These are phyloP conservation scores for Danio choprae DNA, from an alignment of 2,797 vertebrate species.

Conservation along the genomic window DNA sequence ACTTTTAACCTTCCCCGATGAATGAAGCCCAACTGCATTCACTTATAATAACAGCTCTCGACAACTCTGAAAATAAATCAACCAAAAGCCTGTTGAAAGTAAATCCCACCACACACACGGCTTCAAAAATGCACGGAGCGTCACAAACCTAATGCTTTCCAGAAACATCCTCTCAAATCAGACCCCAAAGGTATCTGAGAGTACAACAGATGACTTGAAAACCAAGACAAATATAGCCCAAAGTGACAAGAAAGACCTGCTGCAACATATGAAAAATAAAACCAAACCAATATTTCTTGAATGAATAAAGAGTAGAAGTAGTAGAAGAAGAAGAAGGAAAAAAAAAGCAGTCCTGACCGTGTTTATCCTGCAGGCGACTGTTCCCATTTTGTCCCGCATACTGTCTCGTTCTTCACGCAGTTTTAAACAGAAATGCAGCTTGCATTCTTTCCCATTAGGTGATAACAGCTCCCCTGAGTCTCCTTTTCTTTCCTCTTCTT, in stretches of 20 bases:
- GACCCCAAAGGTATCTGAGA: constrained; percentile 22
- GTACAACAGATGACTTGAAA: constrained; percentile 21
- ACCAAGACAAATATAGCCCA: background rate
- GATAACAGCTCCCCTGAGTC: constrained; percentile 70
- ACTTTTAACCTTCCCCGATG: background rate
- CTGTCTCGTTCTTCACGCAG: constrained; percentile 58
- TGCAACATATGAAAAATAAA: background rate
- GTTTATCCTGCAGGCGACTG: constrained; percentile 38
- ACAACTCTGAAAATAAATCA: constrained; percentile 15
- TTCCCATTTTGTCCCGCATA: constrained; percentile 49
- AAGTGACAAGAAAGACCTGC: background rate
- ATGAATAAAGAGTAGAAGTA: constrained; percentile 2
- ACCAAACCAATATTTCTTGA: background rate
- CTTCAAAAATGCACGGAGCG: constrained; percentile 16
- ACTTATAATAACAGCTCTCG: constrained; percentile 12
- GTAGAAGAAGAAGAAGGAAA: constrained; percentile 1
- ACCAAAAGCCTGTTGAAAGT: background rate
- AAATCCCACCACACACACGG: constrained; percentile 3
- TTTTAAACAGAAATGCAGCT: constrained; percentile 72
- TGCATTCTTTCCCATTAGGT: constrained; percentile 75
- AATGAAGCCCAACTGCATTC: background rate
- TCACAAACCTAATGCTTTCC: constrained; percentile 43
- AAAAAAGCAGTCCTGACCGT: constrained; percentile 54
- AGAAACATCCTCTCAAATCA: constrained; percentile 43
- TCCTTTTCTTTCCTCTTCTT: constrained; percentile 59